phyloP scores from a whole-genome alignment of 2,888 invertebrate genomes.

The Caenorhabditis sp. region DNA sequence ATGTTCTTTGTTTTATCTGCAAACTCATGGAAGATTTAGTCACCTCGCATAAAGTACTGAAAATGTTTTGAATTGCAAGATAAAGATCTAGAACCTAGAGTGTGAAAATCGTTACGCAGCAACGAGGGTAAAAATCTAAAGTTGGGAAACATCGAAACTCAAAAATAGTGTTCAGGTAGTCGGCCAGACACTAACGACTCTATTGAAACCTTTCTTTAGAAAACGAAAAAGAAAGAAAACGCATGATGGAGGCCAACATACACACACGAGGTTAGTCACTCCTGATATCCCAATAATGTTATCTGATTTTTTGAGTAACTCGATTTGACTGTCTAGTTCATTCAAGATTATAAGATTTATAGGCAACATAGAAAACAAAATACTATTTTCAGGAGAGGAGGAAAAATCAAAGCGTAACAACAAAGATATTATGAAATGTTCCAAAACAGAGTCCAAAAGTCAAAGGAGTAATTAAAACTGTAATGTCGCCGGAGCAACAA shows the following conservation, averaged over 20 bases:
- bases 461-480: conserved; percentile 8
- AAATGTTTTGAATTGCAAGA: no score
- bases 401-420: background rate
- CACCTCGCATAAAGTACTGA: no score
- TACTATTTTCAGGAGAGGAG: background rate
- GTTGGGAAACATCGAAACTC: background rate
- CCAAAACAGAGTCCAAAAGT: background rate
- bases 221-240: background rate
- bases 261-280: conserved; percentile 2
- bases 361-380: background rate
- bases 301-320: background rate
- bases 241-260: conserved; percentile 4
- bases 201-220: conserved; percentile 8
- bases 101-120: no score
- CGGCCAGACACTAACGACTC: background rate
- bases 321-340: conserved; percentile 11
- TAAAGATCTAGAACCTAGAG: no score
- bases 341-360: background rate
- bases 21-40: no score
- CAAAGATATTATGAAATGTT: background rate
- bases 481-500: conserved; percentile 18
- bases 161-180: background rate
- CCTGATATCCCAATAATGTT: background rate
- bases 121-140: background rate
- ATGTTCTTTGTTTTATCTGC: no score